Base-by-base conservation (phyloP, 2,113 vertebrate genomes). In the Scartelaos histophorus region DNA sequence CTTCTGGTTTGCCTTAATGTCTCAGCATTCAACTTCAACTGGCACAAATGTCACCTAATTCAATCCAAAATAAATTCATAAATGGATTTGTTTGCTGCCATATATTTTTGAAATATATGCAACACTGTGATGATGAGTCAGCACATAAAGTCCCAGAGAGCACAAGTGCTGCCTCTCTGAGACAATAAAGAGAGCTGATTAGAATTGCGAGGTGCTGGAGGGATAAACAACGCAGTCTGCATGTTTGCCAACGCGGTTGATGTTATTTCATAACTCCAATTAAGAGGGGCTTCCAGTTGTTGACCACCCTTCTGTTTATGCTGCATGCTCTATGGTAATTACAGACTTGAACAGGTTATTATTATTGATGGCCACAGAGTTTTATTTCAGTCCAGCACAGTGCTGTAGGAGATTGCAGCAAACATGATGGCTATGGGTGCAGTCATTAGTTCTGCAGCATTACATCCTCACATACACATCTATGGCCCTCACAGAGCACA, bases 371-470 rank as follows among this genome's bases (percentile, higher is more conserved):
- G 56, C 19, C 1, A 29, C 21, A 56, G 11, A 38, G 70, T 45
- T 21, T 66, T 24, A 47, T 45, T 66, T 47, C 58, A 29, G 22
- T 45, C 43, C 66, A 43, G 53, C 21, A 69, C 53, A 58, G 49
- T 35, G 43, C 16, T 34, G 9, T 17, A 51, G 79, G 54, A 70
- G 78, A 82, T 67, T 83, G 76, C 83, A 70, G 80, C 80, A 71
- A 57, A 74, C 69, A 49, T 82, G 57, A 80, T 86, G 56, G 70
- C 71, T 71, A 65, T 38, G 75, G 76, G 79, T 83, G 83, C 87
- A 84, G 82, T 81, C 75, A 73, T 87, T 88, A 74, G 69, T 76
- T 73, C 83, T 80, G 80, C 83, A 72, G 85, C 56, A 69, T 78
- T 81, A 78, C 70, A 81, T 70, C 68, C 68, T 29, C 74, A 54